Percentiles rank a stretch among this genome's conserved stretches.
phyloP scores from a whole-genome alignment of 2,113 vertebrate genomes.

The Scomber japonicus region DNA sequence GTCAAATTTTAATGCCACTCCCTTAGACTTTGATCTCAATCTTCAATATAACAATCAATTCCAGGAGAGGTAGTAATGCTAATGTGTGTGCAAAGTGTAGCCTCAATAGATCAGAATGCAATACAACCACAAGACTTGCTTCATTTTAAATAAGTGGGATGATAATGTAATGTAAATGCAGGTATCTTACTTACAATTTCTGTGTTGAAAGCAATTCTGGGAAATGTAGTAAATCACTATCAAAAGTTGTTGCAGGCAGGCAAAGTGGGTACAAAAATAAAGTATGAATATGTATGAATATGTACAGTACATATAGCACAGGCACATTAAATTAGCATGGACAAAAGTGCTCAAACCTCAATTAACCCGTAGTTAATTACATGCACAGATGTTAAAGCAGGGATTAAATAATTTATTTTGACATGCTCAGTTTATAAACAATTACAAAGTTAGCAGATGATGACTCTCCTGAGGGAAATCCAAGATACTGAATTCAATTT shows the following conservation, averaged over 20 bases:
- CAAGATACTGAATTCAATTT: background rate
- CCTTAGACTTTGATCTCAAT: too few relatives aligned
- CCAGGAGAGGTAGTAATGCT: background rate
- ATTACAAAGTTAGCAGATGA: background rate
- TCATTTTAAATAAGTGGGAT: too few relatives aligned
- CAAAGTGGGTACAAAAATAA: background rate
- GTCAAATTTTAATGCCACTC: too few relatives aligned
- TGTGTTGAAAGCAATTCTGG: background rate
- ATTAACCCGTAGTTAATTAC: conserved; percentile 40
- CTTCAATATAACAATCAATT: too few relatives aligned
- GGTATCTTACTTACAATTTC: background rate
- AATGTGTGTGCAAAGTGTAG: background rate
- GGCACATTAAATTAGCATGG: conserved; percentile 26
- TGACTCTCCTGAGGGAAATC: background rate
- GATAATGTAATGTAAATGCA: background rate
- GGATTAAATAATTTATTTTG: conserved; percentile 14
- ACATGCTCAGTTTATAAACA: conserved; percentile 7
- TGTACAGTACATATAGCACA: background rate
- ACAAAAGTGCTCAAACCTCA: background rate
- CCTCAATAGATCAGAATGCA: background rate
- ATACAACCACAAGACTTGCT: background rate
- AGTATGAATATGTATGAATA: background rate
- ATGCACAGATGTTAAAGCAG: conserved; percentile 20
- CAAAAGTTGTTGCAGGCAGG: background rate
- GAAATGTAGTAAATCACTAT: background rate